Conservation (phyloP, 2,113 vertebrate species). For the Alexandromys fortis region DNA sequence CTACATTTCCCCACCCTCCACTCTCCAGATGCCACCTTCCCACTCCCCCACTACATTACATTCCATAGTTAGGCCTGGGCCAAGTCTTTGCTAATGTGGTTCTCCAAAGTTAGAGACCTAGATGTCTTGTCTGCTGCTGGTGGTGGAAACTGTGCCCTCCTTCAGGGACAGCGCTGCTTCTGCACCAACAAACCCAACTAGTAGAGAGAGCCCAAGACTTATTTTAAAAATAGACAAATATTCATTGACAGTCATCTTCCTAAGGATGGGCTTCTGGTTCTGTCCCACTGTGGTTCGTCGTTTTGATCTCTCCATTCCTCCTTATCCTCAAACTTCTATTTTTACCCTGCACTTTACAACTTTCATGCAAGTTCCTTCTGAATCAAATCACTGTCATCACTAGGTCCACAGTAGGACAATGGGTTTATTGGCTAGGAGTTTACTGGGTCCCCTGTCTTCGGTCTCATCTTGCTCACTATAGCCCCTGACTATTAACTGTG, state of each 20-base stretch:
- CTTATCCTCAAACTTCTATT: fast-evolving
- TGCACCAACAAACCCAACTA: not conserved
- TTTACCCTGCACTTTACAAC: not conserved
- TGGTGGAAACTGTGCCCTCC: not conserved
- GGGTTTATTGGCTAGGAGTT: not conserved
- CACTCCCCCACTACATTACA: too few relatives aligned
- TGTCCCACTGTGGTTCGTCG: not conserved
- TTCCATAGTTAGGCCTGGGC: too few relatives aligned
- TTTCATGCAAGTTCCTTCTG: not conserved
- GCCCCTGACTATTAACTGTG: not conserved
- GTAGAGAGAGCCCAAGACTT: not conserved
- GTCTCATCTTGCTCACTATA: not conserved
- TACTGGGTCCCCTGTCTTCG: not conserved
- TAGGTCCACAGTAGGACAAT: not conserved
- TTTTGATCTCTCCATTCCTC: not conserved
- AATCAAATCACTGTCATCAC: not conserved
- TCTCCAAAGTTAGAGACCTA: not conserved
- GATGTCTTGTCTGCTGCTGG: not conserved
- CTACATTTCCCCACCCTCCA: not conserved
- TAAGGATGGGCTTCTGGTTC: not conserved
- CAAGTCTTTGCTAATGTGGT: not conserved
- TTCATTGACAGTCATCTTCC: not conserved
- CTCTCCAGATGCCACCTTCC: not conserved
- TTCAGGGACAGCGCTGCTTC: not conserved
- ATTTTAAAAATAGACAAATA: not conserved